phyloP scores from a whole-genome alignment of 1,140 invertebrate species.

The Palaemon carinicauda region DNA sequence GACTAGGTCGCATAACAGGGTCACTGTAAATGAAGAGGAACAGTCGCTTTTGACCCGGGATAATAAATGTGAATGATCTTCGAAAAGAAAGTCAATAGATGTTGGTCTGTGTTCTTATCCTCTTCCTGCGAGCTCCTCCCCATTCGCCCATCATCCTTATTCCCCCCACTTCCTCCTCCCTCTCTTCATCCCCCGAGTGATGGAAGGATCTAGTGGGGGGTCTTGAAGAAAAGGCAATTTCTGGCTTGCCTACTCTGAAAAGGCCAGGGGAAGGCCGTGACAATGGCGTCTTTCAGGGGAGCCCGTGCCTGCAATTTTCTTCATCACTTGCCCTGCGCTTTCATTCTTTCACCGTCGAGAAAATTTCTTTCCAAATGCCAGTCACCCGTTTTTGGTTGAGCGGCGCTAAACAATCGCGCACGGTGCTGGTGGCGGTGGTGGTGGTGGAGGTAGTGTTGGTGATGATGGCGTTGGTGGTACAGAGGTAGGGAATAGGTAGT shows the following conservation, averaged over 20 bases:
- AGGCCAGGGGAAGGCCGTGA: conserved; percentile 51
- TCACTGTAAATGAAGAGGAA: too few species aligned
- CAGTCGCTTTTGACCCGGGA: too few species aligned
- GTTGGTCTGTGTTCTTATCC: neutral
- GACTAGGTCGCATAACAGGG: too few species aligned
- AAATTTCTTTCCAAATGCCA: conserved; percentile 59
- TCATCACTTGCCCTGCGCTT: conserved; percentile 56
- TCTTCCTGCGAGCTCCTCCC: neutral
- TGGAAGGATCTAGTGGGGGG: neutral
- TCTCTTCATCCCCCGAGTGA: neutral
- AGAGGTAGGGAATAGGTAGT: neutral
- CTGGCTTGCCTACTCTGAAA: conserved; percentile 59
- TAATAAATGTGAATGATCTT: too few species aligned
- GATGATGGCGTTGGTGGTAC: neutral
- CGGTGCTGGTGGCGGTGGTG: neutral
- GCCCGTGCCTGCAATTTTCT: conserved; percentile 58
- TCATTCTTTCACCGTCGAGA: conserved; percentile 56
- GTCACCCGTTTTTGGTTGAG: conserved; percentile 56
- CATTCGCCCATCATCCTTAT: too few species aligned
- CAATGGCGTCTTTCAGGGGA: conserved; percentile 56
- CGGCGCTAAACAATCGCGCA: conserved; percentile 54
- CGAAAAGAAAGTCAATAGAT: neutral
- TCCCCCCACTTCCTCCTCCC: neutral
- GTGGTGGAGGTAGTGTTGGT: neutral
- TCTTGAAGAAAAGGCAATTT: conserved; percentile 57